phyloP scores from a whole-genome alignment of 2,113 vertebrate species.

The Microtus montanus region DNA sequence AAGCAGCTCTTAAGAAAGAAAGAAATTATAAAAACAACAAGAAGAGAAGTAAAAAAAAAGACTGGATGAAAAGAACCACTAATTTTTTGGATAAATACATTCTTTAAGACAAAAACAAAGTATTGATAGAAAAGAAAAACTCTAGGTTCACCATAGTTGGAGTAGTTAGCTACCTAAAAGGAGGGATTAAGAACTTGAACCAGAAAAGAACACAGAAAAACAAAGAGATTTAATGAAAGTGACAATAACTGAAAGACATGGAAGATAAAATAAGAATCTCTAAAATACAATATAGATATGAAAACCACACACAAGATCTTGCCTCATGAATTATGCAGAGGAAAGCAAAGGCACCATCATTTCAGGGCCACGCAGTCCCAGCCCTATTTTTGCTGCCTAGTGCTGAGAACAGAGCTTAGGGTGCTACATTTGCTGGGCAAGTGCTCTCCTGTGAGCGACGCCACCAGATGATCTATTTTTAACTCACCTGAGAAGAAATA shows the following conservation, averaged over 20 bases:
- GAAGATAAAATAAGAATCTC: not conserved
- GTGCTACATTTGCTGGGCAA: not conserved
- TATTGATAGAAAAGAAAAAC: not conserved
- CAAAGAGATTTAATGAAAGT: not conserved
- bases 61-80: not conserved
- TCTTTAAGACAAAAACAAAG: not conserved
- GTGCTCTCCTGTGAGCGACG: not conserved
- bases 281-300: not conserved
- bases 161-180: not conserved
- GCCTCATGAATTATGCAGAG: not conserved
- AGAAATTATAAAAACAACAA: not conserved
- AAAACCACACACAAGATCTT: not conserved
- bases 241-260: not conserved
- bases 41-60: not conserved
- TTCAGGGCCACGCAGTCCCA: not conserved
- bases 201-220: not conserved
- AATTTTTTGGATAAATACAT: not conserved
- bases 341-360: not conserved
- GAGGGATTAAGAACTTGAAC: not conserved
- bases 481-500: constrained; percentile 19
- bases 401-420: no score
- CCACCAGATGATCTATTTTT: not conserved
- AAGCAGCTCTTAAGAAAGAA: not conserved
- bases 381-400: not conserved
- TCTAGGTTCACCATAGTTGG: not conserved